Evolutionary conservation across 2,797 vertebrate genomes (phyloP).

Genomic region (Mormyrops attenuatus): DNA sequence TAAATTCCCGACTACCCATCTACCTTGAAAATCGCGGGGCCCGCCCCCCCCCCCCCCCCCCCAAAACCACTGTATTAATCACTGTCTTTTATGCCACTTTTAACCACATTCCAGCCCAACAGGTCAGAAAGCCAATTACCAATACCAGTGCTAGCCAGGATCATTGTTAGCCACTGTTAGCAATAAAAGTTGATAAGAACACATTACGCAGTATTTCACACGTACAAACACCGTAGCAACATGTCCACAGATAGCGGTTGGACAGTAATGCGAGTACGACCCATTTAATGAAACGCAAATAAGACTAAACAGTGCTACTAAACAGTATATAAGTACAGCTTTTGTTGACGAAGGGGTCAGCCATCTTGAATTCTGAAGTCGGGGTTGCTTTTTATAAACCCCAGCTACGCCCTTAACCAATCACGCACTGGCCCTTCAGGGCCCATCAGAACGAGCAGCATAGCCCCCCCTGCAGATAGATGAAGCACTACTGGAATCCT

Average conservation of each 20-base stretch:
- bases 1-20: background rate
- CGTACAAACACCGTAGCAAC: background rate
- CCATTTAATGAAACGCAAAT: background rate
- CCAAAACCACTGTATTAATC: too few relatives aligned
- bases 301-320: background rate
- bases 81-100: too few relatives aligned
- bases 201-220: background rate
- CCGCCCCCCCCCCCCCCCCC: background rate
- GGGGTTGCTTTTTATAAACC: background rate
- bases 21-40: too few relatives aligned
- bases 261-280: background rate
- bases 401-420: background rate
- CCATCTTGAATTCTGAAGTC: background rate
- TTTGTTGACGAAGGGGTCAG: background rate
- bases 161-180: too few relatives aligned
- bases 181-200: background rate
- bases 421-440: background rate
- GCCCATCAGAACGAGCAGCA: background rate
- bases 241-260: background rate
- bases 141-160: too few relatives aligned
- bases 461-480: background rate
- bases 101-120: too few relatives aligned
- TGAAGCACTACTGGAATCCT: background rate
- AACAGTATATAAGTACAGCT: background rate
- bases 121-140: too few relatives aligned